Conservation (phyloP, 1,140 invertebrate species). For the Dreissena polymorpha region DNA sequence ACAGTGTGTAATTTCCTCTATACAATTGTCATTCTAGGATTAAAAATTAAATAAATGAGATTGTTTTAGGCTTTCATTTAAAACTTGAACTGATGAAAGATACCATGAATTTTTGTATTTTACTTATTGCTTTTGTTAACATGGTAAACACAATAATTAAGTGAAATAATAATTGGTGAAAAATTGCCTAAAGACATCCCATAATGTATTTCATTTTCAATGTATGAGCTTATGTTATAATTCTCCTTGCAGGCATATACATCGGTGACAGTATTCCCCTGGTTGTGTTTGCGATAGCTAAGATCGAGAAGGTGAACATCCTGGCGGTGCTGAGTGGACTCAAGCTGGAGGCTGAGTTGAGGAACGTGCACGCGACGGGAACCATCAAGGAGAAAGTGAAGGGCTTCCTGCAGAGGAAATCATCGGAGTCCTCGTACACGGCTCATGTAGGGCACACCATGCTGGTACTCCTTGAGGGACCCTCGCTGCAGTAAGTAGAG, state of each 20-base stretch:
- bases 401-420: conserved; percentile 78
- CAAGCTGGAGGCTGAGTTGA: conserved; percentile 94
- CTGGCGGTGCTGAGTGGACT: conserved; percentile 95
- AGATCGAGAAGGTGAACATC: conserved; percentile 92
- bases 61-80: too few species aligned
- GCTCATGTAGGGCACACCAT: conserved; percentile 95
- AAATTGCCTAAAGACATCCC: too few species aligned
- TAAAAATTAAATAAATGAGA: too few species aligned
- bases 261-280: conserved; percentile 81
- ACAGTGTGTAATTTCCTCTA: too few species aligned
- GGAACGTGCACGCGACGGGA: conserved; percentile 87
- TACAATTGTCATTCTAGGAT: too few species aligned
- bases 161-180: too few species aligned
- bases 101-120: too few species aligned
- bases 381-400: conserved; percentile 88
- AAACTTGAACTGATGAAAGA: too few species aligned
- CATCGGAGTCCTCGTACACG: conserved; percentile 92
- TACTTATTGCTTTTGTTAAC: too few species aligned
- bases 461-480: conserved; percentile 95
- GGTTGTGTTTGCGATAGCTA: conserved; percentile 92
- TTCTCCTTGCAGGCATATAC: conserved; percentile 75
- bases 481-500: conserved; percentile 90
- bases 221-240: neutral
- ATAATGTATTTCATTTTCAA: too few species aligned
- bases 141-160: too few species aligned